phyloP scores from a whole-genome alignment of 2,888 invertebrate species.

The Brachyopa scutellaris region DNA sequence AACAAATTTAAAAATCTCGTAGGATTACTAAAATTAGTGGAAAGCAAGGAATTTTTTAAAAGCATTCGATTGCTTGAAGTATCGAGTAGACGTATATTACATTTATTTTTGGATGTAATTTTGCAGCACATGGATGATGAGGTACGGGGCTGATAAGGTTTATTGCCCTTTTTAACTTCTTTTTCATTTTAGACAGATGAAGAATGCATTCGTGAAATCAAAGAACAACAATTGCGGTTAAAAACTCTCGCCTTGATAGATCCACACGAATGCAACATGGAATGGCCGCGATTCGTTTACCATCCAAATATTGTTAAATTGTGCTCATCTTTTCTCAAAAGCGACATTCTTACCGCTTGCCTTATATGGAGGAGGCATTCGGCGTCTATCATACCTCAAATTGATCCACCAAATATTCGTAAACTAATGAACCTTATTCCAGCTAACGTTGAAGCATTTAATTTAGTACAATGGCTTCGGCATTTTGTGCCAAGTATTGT shows the following conservation, averaged over 20 bases:
- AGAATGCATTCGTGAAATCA: constrained; percentile 78
- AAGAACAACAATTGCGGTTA: constrained; percentile 79
- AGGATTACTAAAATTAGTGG: constrained; percentile 76
- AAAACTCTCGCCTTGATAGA: constrained; percentile 81
- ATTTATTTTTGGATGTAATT: constrained; percentile 77
- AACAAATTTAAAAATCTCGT: constrained; percentile 76
- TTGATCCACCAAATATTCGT: constrained; percentile 77
- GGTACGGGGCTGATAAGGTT: too few species aligned
- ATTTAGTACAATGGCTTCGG: constrained; percentile 80
- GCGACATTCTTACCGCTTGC: constrained; percentile 79
- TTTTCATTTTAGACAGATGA: constrained; percentile 75
- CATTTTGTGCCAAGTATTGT: constrained; percentile 80
- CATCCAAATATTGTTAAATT: constrained; percentile 78
- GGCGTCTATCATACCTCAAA: constrained; percentile 77
- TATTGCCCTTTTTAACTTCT: not conserved
- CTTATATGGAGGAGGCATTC: constrained; percentile 81
- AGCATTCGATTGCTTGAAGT: constrained; percentile 78
- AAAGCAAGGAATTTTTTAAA: constrained; percentile 78
- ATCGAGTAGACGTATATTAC: constrained; percentile 77
- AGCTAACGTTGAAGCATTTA: constrained; percentile 78
- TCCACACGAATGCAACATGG: constrained; percentile 80
- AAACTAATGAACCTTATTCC: constrained; percentile 79
- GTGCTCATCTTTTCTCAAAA: constrained; percentile 78
- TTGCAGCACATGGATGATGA: constrained; percentile 78
- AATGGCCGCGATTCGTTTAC: constrained; percentile 81